Conservation (phyloP, 2,888 invertebrate genomes). For the Sylvicola cinctus region DNA sequence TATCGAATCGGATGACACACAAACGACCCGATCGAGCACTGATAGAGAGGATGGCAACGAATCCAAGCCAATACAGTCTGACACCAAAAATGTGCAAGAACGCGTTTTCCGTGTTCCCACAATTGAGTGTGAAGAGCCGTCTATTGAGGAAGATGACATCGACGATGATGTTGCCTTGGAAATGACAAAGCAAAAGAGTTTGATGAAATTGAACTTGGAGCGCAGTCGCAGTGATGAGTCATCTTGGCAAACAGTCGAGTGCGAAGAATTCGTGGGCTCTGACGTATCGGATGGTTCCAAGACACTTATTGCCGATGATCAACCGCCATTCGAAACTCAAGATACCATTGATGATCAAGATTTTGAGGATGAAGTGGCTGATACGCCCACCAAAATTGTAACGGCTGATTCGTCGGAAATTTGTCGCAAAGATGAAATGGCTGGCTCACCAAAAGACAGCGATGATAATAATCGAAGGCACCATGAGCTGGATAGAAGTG, state of each 20-base stretch:
- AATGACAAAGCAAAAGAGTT: constrained; percentile 17
- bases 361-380: constrained; percentile 27
- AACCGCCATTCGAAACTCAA: constrained; percentile 24
- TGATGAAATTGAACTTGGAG: constrained; percentile 21
- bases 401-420: constrained; percentile 17
- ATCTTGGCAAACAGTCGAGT: constrained; percentile 45
- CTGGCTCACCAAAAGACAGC: too few relatives aligned
- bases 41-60: constrained; percentile 23
- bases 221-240: constrained; percentile 44
- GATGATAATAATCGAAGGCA: too few relatives aligned
- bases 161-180: constrained; percentile 12
- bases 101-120: constrained; percentile 18
- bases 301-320: background rate
- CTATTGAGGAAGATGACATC: constrained; percentile 24
- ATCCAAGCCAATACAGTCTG: background rate
- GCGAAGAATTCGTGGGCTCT: constrained; percentile 41
- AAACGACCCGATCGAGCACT: constrained; percentile 27
- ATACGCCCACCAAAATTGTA: constrained; percentile 17
- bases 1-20: too few relatives aligned
- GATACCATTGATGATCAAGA: constrained; percentile 37
- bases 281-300: constrained; percentile 34
- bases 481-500: too few relatives aligned
- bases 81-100: too few relatives aligned
- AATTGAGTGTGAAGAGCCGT: constrained; percentile 25
- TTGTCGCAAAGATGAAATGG: background rate